Evolutionary conservation across 2,888 invertebrate genomes (phyloP), one percentile per base, ranked within the genome.

Genomic region (Aspidiotus rigidus): DNA sequence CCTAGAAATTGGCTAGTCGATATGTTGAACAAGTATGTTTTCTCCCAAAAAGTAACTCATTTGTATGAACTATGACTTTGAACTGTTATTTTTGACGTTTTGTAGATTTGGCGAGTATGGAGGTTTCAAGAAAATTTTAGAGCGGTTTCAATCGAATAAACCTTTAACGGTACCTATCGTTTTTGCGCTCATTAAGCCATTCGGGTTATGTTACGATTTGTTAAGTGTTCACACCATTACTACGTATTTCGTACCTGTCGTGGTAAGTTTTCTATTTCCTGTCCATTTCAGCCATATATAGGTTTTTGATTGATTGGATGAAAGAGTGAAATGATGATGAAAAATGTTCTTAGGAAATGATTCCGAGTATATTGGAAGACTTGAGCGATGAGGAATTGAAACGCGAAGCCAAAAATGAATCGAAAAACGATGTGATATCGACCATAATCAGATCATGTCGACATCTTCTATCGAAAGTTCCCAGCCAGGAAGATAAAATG

Each of bases 1-100:
- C 91, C 93, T 13, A 85, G 92, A 74, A 96, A 96, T 71, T 97
- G 96, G 96, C 85, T 97, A 73, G 94, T 96, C 72, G 95, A 97
- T 82, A 84, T 97, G 73, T 89, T 97, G 72, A 97, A 97, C 83
- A 84, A 84, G 83, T 85, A 79, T 77, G 78, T 78, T 59, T 49
- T 59, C 13, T 7, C 5, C 17, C 39, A 7, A 39, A 11, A 28
- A 11, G 59, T 28, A 2, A 16, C 56, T 49, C 6, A n/a, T 49
- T 2, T 66, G 60, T 54, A 10, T 66, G 9, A 59, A 11, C 42
- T 28, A 28, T 28, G 28, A 1, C 28, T 28, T 28, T 28, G 28
- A 28, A 28, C 28, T 28, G 28, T 1, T 53, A 44, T 62, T 49
- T 41, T 42, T 49, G 10, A 15, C 40, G 17, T 10, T 64, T 76